Evolutionary conservation across 1,140 invertebrate species (phyloP).

Genomic region (Monomorium pharaonis): DNA sequence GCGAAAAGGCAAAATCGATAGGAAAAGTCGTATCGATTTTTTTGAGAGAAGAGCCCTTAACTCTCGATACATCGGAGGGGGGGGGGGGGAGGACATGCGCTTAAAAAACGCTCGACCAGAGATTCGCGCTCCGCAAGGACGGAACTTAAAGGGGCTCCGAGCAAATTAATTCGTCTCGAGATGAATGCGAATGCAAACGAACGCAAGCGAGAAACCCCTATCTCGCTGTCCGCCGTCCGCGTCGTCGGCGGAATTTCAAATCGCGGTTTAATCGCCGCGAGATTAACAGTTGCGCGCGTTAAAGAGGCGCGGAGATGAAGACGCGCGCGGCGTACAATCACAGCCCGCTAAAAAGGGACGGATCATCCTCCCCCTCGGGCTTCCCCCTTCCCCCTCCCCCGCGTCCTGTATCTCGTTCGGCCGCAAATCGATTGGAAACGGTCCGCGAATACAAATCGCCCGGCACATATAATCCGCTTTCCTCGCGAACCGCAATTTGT

Average conservation of each 20-base stretch:
- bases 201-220: not conserved
- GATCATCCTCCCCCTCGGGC: not conserved
- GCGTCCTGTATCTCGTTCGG: conserved; percentile 42
- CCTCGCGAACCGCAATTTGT: conserved; percentile 58
- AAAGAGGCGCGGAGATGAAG: not conserved
- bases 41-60: not conserved
- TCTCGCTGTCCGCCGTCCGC: not conserved
- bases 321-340: not conserved
- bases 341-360: conserved; percentile 7
- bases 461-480: conserved; percentile 58
- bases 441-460: conserved; percentile 55
- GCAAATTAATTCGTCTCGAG: not conserved
- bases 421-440: conserved; percentile 57
- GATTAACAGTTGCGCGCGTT: not conserved
- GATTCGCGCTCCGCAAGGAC: not conserved
- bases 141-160: not conserved
- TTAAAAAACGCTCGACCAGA: not conserved
- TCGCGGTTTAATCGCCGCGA: not conserved
- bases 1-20: not conserved
- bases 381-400: not conserved
- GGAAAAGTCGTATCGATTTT: conserved; percentile 21
- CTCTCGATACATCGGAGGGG: not conserved
- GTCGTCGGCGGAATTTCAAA: not conserved
- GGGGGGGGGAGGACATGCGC: not conserved
- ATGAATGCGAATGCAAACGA: not conserved